Base-by-base conservation (phyloP, 2,888 invertebrate genomes). In the Drosophila meridionalis region DNA sequence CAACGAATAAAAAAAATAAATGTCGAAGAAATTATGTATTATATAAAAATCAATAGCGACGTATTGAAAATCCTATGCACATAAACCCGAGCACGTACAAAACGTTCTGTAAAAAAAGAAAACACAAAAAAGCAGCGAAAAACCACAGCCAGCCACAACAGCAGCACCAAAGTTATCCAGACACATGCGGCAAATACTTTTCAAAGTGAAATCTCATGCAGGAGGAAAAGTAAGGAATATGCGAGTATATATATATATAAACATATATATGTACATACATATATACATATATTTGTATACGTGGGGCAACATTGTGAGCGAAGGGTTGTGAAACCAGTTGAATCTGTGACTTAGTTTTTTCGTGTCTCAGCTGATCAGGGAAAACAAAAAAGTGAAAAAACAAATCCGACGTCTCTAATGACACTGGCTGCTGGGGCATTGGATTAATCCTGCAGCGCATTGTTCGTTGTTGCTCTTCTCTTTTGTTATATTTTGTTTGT, bases 121-220 rank as follows among this genome's bases (percentile, higher is more conserved):
- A 67, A 58, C 53, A 42, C 43, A 56, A 48, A 72, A 70, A 66
- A 65, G 26, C 80, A 67, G 67, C 58, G 71, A 69, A 64, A 67
- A 72, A 76, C 73, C 80, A 76, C 89, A 89, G 71, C 67, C 79
- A 82, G 73, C 74, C 82, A 80, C 76, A 76, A 81, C 90, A 90
- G 88, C 70, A 86, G 84, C 82, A 69, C 63, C 73, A 76, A 88
- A 90, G 72, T 87, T 88, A 83, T 76, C 71, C 88, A 87, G 89
- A 87, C 84, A 83, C 86, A 89, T 84, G 88, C 88, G 89, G 83
- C 85, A 87, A 87, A 90, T 87, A 90, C 87, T 89, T 87, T 87
- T 87, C 82, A 89, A 90, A 90, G 90, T 90, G 87, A 83, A 90
- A 89, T 89, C 81, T 83, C 80, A 80, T 76, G 83, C 83, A 64